Evolutionary conservation across 2,797 vertebrate genomes (phyloP), one percentile per base, ranked within the genome.

Genomic region (Lacerta bilineata): DNA sequence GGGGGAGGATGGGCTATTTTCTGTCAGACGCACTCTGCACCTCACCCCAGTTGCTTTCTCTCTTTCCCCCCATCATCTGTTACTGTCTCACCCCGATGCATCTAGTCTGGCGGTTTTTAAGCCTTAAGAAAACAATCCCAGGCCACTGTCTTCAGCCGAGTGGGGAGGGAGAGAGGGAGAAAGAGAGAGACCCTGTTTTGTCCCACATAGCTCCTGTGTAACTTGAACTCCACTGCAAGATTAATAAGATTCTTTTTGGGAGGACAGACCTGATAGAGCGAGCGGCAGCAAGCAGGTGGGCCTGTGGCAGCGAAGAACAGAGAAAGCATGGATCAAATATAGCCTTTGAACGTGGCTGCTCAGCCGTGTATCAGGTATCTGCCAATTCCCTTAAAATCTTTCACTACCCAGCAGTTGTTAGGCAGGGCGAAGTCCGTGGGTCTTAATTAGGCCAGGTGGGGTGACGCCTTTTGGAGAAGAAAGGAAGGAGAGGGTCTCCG

Each of bases 301-400:
- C 89, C 91, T 76, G 91, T 94, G 91, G 92, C 84, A 91, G 81
- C 74, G 81, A 93, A 94, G 93, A 93, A 93, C 94, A 93, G 94
- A 94, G 80, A 89, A 93, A 84, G 90, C 87, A 83, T 91, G 93
- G 95, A 93, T 95, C 95, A 96, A n/a, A 95, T 95, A 94, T 95
- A 95, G 94, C 95, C 95, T 95, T 89, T 96, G 95, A 93, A 95
- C 79, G 11, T 93, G 94, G 90, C 92, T 95, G 93, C 93, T 94
- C 91, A 89, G 88, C 92, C 91, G 88, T 92, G 95, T 96, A 96
- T 96, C 95, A 90, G 94, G 95, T 95, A 96, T 95, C 95, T 94
- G 91, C 92, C 95, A 94, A 95, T 96, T 96, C 95, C 92, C 93
- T 94, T 93, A 94, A 95, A 95, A 95, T 95, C 95, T 95, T 94